phyloP scores from a whole-genome alignment of 1,140 invertebrate species.

The Megathymus violae region DNA sequence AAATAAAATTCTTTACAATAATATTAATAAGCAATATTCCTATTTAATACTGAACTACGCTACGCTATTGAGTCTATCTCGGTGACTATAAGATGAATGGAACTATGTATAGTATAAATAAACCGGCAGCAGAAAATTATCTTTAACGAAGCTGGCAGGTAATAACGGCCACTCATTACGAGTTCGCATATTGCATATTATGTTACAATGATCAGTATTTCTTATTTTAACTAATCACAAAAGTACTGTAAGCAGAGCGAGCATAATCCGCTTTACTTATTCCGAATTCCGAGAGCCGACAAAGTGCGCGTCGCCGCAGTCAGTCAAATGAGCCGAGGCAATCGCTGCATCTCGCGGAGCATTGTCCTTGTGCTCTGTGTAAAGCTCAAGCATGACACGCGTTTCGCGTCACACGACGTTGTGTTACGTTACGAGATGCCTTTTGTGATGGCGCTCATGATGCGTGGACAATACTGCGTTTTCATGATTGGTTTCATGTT shows the following conservation, averaged over 20 bases:
- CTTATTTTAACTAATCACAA: background rate
- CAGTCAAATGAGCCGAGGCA: conserved; percentile 70
- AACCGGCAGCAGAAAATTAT: too few species aligned
- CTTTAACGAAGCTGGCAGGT: too few species aligned
- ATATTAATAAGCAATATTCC: too few species aligned
- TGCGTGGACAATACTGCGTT: conserved; percentile 1
- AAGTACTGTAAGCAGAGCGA: conserved; percentile 2
- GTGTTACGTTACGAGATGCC: conserved; percentile 39
- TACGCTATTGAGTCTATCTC: too few species aligned
- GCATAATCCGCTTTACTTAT: conserved; percentile 5
- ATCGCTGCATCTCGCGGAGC: conserved; percentile 52
- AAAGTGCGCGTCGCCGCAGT: conserved; percentile 63
- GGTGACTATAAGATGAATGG: too few species aligned
- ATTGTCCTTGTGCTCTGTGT: conserved; percentile 57
- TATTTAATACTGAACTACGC: too few species aligned
- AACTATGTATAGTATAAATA: too few species aligned
- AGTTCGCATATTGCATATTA: too few species aligned
- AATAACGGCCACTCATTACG: too few species aligned
- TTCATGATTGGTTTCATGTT: conserved; percentile 4
- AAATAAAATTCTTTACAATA: too few species aligned
- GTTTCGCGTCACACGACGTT: conserved; percentile 43
- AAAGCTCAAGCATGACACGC: conserved; percentile 40
- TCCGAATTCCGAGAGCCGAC: conserved; percentile 54
- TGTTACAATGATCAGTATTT: background rate
- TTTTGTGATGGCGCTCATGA: background rate